Percentiles rank a stretch among this genome's conserved stretches.
Conservation (phyloP, 2,797 vertebrate genomes). For the Tenualosa ilisha region DNA sequence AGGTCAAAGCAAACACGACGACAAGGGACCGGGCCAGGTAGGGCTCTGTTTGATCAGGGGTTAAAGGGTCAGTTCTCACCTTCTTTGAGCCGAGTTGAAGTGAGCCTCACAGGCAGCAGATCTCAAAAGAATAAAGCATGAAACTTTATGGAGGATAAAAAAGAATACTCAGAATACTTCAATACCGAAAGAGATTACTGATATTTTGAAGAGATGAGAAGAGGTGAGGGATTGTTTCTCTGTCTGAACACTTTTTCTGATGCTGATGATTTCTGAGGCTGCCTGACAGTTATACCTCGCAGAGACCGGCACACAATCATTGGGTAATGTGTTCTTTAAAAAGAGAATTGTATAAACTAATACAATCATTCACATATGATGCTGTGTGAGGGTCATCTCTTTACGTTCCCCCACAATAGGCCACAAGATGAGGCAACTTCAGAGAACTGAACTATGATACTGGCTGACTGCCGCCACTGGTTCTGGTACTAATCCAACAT, state of each 20-base stretch:
- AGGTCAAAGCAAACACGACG: conserved; percentile 15
- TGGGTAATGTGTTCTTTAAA: too few species aligned
- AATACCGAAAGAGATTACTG: too few species aligned
- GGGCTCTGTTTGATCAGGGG: conserved; percentile 2
- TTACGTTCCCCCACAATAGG: not conserved
- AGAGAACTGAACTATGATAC: too few species aligned
- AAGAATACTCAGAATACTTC: not conserved
- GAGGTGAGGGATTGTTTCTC: too few species aligned
- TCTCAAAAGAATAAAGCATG: not conserved
- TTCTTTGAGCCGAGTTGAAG: not conserved
- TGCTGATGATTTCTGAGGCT: not conserved
- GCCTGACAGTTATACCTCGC: not conserved
- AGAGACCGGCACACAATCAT: too few species aligned
- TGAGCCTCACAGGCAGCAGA: not conserved
- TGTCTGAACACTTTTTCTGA: not conserved
- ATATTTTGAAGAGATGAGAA: too few species aligned
- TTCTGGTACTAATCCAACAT: too few species aligned
- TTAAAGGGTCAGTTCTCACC: not conserved
- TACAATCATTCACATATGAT: not conserved
- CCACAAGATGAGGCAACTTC: not conserved
- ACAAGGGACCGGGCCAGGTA: not conserved
- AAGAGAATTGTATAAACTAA: too few species aligned
- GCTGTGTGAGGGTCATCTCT: not conserved
- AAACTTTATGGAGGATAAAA: not conserved
- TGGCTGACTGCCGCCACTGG: too few species aligned